Base-by-base conservation (phyloP, 2,888 invertebrate genomes). In the Ochropleura plecta region DNA sequence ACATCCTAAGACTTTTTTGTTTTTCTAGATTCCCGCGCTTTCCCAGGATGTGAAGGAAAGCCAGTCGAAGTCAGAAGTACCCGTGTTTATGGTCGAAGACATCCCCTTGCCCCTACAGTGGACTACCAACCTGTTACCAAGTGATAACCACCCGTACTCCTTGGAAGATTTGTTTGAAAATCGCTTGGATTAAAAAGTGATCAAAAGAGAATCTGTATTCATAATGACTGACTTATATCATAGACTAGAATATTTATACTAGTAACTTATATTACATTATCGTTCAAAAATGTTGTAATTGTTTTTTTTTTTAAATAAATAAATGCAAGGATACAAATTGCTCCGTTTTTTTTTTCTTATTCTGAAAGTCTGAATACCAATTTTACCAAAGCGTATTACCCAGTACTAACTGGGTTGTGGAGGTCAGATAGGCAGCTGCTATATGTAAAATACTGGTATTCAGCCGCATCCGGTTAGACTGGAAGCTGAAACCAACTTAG, bases 131-230 rank as follows among this genome's bases (percentile, higher is more conserved):
- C 18, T 49, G 14, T 14, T 70, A 7, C 16, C 65, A 46, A 69
- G 20, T 18, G 59, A 75, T 62, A 62, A 79, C 46, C 75, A 70
- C 8, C 82, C 59, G 5, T 79, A 76, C n/a, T 53, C 49, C 12
- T 12, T 65, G 49, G 83, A 76, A 20, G 79, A 82, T 30, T 59
- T 64, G 48, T 14, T 76, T 65, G 82, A 76, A 70, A 82, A 82
- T 55, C 64, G 57, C 0, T 20, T 63, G 48, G 73, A 73, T 18
- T 78, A 42, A 78, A 20, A 4, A 30, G 20, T 64, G 14, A 3
- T 51, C 12, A 4, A 0, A 42, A 0, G 4, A 30, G 18, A 49
- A 48, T 16, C 0, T 30, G 40, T 4, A 30, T 51, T 51, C 40
- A 46, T 57, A 57, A 46, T 30, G 0, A 20, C n/a, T 75, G 53